Evolutionary conservation across 2,888 invertebrate species (phyloP), one percentile per base, ranked within the genome.

Genomic region (Drosophila peninsularis): DNA sequence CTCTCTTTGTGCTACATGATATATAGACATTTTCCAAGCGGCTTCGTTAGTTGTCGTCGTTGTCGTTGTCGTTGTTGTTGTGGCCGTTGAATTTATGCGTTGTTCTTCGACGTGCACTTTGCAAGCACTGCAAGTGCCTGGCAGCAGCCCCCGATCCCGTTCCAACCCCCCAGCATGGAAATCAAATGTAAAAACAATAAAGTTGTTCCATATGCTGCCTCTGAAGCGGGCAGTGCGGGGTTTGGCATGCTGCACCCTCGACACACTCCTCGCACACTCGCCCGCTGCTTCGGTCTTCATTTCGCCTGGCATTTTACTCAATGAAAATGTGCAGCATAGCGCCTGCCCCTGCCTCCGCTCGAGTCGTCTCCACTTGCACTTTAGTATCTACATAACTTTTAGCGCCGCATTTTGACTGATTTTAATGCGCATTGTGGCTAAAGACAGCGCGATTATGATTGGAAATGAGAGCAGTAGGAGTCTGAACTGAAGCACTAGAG

Each of bases 141-240:
- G 60, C 61, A 19, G 13, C 55, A 39, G 21, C 37, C 14, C 58
- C 30, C 21, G 17, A 45, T 39, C 2, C 32, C 10, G 4, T 5
- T 41, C 14, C 45, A 3, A 9, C 44, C 49, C 24, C 24, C 9
- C 14, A 55, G 42, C 66, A 72, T 55, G 56, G 73, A 82, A 82
- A 74, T 78, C 78, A 84, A 88, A 84, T 84, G 87, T 71, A 86
- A 86, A 78, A 84, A 84, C 89, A 88, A 82, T 86, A 88, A 86
- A 80, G 75, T 80, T 75, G 67, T 77, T 80, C 80, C 83, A 88
- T 83, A 83, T 88, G 83, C 80, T 79, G 55, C 39, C 52, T 32
- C 19, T 21, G 49, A 24, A 37, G 47, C 60, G 30, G 32, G 14
- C 14, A 49, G 39, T 30, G 2, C 21, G 55, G 74, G 69, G 61